A percentile compares a stretch with the other conserved stretches of the same genome.
Evolutionary conservation across 2,797 vertebrate genomes (phyloP).

Genomic region (Numenius phaeopus): DNA sequence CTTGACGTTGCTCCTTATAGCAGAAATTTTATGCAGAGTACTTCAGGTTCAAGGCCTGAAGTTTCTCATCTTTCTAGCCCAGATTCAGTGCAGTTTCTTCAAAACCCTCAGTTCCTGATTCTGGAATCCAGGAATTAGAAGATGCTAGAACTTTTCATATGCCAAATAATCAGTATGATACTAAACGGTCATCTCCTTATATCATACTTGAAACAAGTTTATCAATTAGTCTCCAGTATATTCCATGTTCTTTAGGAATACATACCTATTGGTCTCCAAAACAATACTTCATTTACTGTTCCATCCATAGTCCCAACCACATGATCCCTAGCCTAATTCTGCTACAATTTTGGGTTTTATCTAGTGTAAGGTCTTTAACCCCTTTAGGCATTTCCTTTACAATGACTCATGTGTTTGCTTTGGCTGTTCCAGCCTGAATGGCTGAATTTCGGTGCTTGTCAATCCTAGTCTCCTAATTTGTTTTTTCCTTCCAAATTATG

Average conservation of each 20-base stretch:
- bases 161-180: not conserved
- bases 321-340: not conserved
- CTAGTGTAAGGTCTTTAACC: not conserved
- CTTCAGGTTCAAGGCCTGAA: not conserved
- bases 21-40: not conserved
- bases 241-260: not conserved
- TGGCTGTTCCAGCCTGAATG: fast-evolving
- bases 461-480: not conserved
- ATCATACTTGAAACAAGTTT: not conserved
- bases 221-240: not conserved
- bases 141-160: not conserved
- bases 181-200: not conserved
- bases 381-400: not conserved
- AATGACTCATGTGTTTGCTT: not conserved
- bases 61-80: not conserved
- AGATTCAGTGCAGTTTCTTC: not conserved
- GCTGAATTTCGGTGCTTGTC: not conserved
- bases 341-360: not conserved
- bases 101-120: not conserved
- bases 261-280: not conserved
- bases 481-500: not conserved
- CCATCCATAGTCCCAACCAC: not conserved
- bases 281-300: not conserved
- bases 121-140: not conserved
- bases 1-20: not conserved